Conservation (phyloP, 2,888 invertebrate genomes). For the Melieria crassipennis region DNA sequence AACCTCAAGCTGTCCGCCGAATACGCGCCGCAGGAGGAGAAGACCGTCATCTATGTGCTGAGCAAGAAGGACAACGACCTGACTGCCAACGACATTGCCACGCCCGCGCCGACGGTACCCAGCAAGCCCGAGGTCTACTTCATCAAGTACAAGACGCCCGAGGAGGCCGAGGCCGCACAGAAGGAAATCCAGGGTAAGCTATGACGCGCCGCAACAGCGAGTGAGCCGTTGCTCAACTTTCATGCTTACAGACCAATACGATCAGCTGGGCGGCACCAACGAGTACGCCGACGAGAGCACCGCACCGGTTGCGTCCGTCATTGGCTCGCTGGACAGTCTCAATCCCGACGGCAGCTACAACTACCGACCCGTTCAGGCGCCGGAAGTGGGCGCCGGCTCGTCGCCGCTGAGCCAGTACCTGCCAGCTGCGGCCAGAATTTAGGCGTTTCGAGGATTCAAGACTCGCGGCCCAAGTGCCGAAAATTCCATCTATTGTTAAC, state of each 20-base stretch:
- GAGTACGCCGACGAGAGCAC: constrained; percentile 57
- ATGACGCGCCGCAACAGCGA: too few relatives aligned
- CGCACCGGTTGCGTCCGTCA: constrained; percentile 58
- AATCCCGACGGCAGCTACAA: constrained; percentile 60
- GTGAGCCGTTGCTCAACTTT: not conserved
- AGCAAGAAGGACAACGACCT: constrained; percentile 59
- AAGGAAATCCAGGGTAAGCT: constrained; percentile 59
- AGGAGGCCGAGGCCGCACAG: constrained; percentile 62
- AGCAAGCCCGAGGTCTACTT: constrained; percentile 64
- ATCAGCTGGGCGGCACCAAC: constrained; percentile 58
- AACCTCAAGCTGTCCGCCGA: constrained; percentile 56
- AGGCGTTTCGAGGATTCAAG: not conserved
- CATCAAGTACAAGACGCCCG: constrained; percentile 63
- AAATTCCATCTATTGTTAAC: too few relatives aligned
- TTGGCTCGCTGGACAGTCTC: constrained; percentile 58
- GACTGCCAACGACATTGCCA: constrained; percentile 55
- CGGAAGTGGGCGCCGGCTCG: constrained; percentile 8
- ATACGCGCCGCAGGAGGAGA: constrained; percentile 63
- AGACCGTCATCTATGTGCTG: constrained; percentile 64
- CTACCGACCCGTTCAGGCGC: constrained; percentile 42
- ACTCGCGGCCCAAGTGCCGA: too few relatives aligned
- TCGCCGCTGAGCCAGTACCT: constrained; percentile 33
- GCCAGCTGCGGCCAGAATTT: constrained; percentile 22
- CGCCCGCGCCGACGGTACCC: constrained; percentile 49
- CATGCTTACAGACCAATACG: constrained; percentile 53